A percentile compares a stretch with the other conserved stretches of the same genome.
These are phyloP conservation scores for Psix sp. DNA, from an alignment of 1,140 invertebrate genomes.

Conservation along the genomic window DNA sequence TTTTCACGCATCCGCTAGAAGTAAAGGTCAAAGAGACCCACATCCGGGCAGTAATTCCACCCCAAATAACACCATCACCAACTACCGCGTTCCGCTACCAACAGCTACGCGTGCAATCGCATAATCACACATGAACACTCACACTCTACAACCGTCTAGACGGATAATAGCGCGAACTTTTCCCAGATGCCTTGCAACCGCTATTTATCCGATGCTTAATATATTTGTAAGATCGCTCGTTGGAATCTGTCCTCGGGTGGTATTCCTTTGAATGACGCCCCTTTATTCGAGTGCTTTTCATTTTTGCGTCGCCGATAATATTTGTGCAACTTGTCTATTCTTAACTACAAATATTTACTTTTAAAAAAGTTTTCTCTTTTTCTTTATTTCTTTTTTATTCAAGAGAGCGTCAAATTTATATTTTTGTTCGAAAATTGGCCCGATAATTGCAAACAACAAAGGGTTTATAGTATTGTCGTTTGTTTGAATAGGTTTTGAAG, in stretches of 20 bases:
- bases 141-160: constrained; percentile 26
- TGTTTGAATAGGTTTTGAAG: no score
- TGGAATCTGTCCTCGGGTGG: constrained; percentile 12
- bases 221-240: constrained; percentile 21
- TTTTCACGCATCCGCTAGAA: constrained; percentile 85
- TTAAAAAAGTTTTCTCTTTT: no score
- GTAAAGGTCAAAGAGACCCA: constrained; percentile 78
- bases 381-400: no score
- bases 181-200: constrained; percentile 28
- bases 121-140: not conserved
- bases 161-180: constrained; percentile 47
- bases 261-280: constrained; percentile 3
- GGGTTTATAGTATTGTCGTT: no score
- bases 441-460: no score
- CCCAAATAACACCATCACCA: constrained; percentile 63
- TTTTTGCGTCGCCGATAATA: no score
- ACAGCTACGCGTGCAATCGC: constrained; percentile 33
- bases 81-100: constrained; percentile 28
- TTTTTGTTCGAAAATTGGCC: no score
- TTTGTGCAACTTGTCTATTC: no score
- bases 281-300: not conserved
- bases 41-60: constrained; percentile 76
- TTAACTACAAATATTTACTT: no score
- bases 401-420: no score
- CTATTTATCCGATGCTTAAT: constrained; percentile 18